Percentiles rank a stretch among this genome's conserved stretches.
Conservation (phyloP, 2,113 vertebrate genomes). For the Solea solea region DNA sequence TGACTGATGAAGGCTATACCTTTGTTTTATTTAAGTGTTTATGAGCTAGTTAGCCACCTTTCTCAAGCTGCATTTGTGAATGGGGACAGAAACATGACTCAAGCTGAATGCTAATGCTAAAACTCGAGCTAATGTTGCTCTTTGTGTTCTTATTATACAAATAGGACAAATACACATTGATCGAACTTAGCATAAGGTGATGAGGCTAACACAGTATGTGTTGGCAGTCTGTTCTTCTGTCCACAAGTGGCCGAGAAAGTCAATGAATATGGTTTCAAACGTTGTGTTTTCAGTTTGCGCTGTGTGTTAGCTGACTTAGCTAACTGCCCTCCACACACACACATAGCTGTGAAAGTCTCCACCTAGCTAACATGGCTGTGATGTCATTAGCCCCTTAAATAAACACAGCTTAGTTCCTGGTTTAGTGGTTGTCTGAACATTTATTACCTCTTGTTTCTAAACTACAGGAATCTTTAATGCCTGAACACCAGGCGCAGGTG, state of each 20-base stretch:
- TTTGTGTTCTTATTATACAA: not conserved
- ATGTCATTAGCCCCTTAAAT: slow-evolving; percentile 38
- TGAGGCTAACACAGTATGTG: not conserved
- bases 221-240: not conserved
- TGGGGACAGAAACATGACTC: not conserved
- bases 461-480: slow-evolving; percentile 1
- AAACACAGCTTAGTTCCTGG: slow-evolving; percentile 61
- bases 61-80: no score
- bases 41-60: no score
- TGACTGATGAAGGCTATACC: no score
- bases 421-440: slow-evolving; percentile 26
- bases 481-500: not conserved
- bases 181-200: no score
- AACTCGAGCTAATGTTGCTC: not conserved
- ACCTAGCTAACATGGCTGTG: slow-evolving; percentile 40
- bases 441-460: slow-evolving; percentile 30
- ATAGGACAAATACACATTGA: no score
- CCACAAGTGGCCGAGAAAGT: not conserved
- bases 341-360: slow-evolving; percentile 16
- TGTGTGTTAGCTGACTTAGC: slow-evolving; percentile 7
- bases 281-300: not conserved
- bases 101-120: no score
- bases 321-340: slow-evolving; percentile 17
- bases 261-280: not conserved
- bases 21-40: no score